These are phyloP conservation scores for Aptenodytes patagonicus DNA, from an alignment of 2,113 vertebrate species.

Conservation along the genomic window DNA sequence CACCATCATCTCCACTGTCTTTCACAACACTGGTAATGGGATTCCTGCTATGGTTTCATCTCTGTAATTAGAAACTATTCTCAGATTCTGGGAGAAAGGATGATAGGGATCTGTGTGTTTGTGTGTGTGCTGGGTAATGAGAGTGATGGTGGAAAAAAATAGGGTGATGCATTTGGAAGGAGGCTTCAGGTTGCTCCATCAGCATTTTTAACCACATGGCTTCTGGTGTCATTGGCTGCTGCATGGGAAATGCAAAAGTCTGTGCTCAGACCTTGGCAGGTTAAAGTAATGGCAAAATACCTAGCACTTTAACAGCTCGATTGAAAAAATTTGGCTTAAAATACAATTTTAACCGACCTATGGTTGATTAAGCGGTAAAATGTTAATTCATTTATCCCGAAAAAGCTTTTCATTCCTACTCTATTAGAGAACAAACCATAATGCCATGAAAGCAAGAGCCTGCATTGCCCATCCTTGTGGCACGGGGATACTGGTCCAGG, in stretches of 20 bases:
- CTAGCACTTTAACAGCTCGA: neutral
- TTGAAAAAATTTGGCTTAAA: neutral
- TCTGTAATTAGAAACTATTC: neutral
- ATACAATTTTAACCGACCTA: neutral
- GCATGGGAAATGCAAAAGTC: neutral
- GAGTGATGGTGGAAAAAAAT: neutral
- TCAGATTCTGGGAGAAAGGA: neutral
- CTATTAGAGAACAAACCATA: neutral
- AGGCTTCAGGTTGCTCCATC: neutral
- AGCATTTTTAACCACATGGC: neutral
- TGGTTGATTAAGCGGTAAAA: neutral
- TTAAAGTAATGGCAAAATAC: neutral
- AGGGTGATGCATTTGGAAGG: neutral
- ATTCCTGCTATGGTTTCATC: neutral
- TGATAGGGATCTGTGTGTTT: neutral
- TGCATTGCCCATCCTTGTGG: neutral
- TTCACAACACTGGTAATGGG: conserved; percentile 90
- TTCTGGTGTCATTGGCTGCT: neutral
- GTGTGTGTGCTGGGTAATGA: neutral
- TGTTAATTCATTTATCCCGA: neutral
- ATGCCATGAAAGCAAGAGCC: neutral
- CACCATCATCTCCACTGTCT: conserved; percentile 87
- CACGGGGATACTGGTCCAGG: too few relatives aligned
- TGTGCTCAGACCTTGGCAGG: neutral
- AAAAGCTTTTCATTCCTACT: neutral